These are phyloP conservation scores for Sylvicapra grimmia DNA, from an alignment of 2,113 vertebrate species.

Conservation along the genomic window DNA sequence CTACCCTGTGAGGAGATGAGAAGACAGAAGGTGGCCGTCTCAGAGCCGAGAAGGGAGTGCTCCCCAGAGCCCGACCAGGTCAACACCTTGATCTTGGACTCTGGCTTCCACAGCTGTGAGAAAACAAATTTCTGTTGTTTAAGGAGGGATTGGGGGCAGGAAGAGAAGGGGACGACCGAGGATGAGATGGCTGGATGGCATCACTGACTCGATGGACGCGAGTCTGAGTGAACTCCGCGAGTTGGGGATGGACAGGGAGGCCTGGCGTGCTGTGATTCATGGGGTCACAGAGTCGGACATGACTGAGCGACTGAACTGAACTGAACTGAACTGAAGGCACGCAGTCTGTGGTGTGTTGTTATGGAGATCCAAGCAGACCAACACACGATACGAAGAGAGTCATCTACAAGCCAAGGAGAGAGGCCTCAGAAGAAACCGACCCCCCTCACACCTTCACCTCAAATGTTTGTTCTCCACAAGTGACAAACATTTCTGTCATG, in stretches of 20 bases:
- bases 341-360: neutral
- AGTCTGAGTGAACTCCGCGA: no score
- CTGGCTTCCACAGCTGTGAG: neutral
- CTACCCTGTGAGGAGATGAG: neutral
- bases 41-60: neutral
- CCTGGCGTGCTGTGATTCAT: no score
- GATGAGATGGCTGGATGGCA: no score
- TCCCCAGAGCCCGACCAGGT: neutral
- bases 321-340: neutral
- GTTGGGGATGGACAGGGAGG: no score
- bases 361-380: neutral
- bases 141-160: neutral
- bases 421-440: neutral
- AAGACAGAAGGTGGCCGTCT: neutral
- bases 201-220: no score
- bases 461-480: neutral
- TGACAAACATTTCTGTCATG: neutral
- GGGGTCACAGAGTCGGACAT: no score
- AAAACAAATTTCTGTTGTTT: neutral
- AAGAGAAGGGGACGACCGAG: no score
- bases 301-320: no score
- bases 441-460: neutral
- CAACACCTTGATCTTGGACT: neutral
- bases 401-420: neutral
- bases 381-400: neutral